phyloP scores from a whole-genome alignment of 2,113 vertebrate genomes.

The Benitochromis conjunctus region DNA sequence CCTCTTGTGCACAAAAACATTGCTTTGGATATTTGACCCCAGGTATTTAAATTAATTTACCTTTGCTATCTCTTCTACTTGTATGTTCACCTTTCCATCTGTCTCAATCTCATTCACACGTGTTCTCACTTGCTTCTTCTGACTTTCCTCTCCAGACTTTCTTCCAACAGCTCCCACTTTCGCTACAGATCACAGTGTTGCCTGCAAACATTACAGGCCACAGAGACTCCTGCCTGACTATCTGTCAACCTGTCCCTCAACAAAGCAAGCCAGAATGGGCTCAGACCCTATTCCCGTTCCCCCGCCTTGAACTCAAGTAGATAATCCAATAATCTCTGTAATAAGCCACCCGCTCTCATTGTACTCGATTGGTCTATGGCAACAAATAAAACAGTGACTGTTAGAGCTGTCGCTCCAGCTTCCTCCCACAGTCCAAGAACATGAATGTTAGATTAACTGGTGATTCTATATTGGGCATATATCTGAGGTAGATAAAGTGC shows the following conservation, averaged over 20 bases:
- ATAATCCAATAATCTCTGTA: not conserved
- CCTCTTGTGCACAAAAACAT: not conserved
- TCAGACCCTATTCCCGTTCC: not conserved
- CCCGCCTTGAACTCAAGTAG: not conserved
- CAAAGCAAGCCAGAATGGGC: not conserved
- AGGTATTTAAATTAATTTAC: not conserved
- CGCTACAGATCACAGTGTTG: not conserved
- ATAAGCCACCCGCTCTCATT: not conserved
- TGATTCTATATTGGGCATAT: too few species aligned
- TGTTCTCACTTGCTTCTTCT: too few species aligned
- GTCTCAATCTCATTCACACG: not conserved
- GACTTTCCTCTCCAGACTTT: not conserved
- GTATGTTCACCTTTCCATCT: rapidly evolving
- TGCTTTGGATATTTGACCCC: not conserved
- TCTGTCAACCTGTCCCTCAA: not conserved
- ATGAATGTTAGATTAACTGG: too few species aligned
- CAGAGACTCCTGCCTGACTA: not conserved
- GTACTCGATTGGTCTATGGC: not conserved
- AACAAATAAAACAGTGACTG: not conserved
- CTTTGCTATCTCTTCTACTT: not conserved
- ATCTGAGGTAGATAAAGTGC: too few species aligned
- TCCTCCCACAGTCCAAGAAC: too few species aligned
- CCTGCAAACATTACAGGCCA: not conserved
- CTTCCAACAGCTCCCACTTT: not conserved
- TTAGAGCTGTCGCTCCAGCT: not conserved